Evolutionary conservation across 2,113 vertebrate species (phyloP), one percentile per base, ranked within the genome.

Genomic region (Ornithorhynchus anatinus): DNA sequence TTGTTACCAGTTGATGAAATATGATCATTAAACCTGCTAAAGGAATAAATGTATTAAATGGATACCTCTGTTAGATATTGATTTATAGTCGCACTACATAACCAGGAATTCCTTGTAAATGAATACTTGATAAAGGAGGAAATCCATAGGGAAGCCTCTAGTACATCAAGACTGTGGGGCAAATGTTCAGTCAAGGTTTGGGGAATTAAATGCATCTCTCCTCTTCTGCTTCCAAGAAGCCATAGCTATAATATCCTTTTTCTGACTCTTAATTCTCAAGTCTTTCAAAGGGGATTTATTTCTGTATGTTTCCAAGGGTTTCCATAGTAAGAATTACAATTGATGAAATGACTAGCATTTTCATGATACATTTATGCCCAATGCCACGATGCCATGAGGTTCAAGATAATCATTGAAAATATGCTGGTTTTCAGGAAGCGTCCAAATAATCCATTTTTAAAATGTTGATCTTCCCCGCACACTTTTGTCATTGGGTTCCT

Each of bases 11-110:
- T 87, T 77, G 33, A 84, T 91, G 82, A 92, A 91, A 89, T 92
- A 91, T 68, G 82, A 86, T 82, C 90, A 84, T 91, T 81, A 81
- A 89, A 85, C 27, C 31, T 86, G 53, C 53, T 89, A 89, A 88
- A 87, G 87, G 72, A 93, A 94, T 92, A 94, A 93, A 94, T 82
- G 81, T 84, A 79, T 89, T 89, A 86, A 91, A 75, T 62, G 79
- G 89, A 85, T 84, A 59, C 47, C 68, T 84, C 64, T 88, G 77
- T 47, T 88, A 73, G 62, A 79, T 72, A 70, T 83, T 89, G 81
- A 61, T 89, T 90, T 87, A 88, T 88, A 77, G 57, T 68, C 85
- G 48, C 72, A 39, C 10, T 80, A n/a, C 14, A 45, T 64, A 75
- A 33, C 82, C 84, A 76, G 25, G 59, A 68, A 54, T 87, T 56